Evolutionary conservation across 2,888 invertebrate genomes (phyloP), one percentile per base, ranked within the genome.

Genomic region (Ophion ventricosus): DNA sequence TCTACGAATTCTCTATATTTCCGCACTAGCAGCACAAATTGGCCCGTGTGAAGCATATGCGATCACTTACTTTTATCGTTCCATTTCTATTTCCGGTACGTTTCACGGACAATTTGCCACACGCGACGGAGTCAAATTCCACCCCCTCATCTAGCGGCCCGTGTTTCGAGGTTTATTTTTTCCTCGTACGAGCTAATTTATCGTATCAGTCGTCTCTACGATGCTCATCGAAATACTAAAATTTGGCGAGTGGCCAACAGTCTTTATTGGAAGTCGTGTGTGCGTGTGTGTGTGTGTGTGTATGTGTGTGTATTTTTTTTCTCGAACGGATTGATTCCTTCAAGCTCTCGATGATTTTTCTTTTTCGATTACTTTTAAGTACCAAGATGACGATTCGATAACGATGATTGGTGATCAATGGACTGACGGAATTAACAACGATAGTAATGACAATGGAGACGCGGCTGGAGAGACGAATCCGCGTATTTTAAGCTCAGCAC

Each of bases 191-290:
- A 17, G 35, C 61, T 73, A 61, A 67, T 59, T 57, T 74, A 61
- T 76, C 64, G 61, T 63, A 64, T 35, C 20, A 72, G 69, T 83
- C 76, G 35, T 69, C 66, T 80, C 76, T 69, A 35, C 11, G 66
- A 66, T 72, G 66, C 2, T 82, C 70, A 61, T 72, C 79, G 75
- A 75, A 66, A 82, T 74, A 81, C 57, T 82, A 79, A 77, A 70
- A 78, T 57, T 73, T 86, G 85, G 87, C 81, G 77, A 79, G 79
- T 63, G 80, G 85, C 86, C 87, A 85, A 86, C 89, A 90, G 88
- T 88, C 88, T 89, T 89, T 78, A 83, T 87, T 85, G 87, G 87
- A 88, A 88, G 86, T 86, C 82, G 77, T 25, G 79, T 72, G 43
- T 72, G n/a, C 29, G 20, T 61, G 17, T 69, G 49, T 49, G 49